A percentile compares a stretch with the other conserved stretches of the same genome.
phyloP scores from a whole-genome alignment of 2,888 invertebrate species.

The Pyrrhia umbra region DNA sequence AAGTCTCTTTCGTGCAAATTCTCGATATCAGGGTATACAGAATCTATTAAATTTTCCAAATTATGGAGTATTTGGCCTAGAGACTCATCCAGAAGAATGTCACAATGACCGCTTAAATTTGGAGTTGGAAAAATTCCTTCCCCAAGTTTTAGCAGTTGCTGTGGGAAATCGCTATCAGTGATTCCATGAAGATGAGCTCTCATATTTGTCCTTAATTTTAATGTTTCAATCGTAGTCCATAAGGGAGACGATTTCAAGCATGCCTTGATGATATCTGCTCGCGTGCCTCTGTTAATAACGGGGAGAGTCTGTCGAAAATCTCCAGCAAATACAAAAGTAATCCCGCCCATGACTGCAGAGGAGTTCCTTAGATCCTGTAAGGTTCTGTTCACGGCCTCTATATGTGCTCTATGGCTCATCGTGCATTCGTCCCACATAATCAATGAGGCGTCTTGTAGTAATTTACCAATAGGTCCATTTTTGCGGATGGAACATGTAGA shows the following conservation, averaged over 20 bases:
- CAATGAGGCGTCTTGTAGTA: conserved; percentile 61
- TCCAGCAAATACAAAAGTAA: conserved; percentile 53
- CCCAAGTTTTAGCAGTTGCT: conserved; percentile 57
- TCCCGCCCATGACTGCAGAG: conserved; percentile 33
- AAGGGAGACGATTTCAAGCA: conserved; percentile 42
- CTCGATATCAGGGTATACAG: conserved; percentile 29
- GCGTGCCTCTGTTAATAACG: conserved; percentile 50
- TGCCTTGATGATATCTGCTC: conserved; percentile 45
- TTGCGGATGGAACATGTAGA: conserved; percentile 57
- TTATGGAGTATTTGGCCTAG: conserved; percentile 55
- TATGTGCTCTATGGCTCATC: conserved; percentile 51
- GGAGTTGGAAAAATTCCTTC: conserved; percentile 52
- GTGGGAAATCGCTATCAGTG: conserved; percentile 53
- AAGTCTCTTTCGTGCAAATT: conserved; percentile 46
- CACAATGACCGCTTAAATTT: conserved; percentile 42
- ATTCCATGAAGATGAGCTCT: conserved; percentile 57
- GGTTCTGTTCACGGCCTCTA: conserved; percentile 44
- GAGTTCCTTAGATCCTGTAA: conserved; percentile 41
- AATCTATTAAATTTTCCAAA: conserved; percentile 52
- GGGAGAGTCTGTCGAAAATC: conserved; percentile 55
- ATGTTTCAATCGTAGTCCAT: conserved; percentile 33
- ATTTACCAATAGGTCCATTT: conserved; percentile 64
- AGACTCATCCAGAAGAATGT: conserved; percentile 39
- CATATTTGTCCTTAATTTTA: conserved; percentile 55
- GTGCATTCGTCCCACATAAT: conserved; percentile 58